Conservation (phyloP, 1,140 invertebrate genomes). For the Dufourea novaeangliae region DNA sequence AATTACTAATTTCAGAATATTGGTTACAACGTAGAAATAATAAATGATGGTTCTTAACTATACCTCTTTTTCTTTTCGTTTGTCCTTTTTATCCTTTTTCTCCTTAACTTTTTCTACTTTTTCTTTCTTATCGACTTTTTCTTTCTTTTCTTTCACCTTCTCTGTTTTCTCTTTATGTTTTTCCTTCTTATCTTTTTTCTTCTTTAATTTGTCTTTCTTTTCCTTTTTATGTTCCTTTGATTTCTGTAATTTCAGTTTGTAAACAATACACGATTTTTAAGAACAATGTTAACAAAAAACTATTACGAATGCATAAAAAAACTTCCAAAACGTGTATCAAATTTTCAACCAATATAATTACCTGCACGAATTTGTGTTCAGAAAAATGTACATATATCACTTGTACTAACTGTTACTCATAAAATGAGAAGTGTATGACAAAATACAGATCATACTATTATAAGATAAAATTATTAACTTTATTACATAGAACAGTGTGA, state of each 20-base stretch:
- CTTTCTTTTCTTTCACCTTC: slow-evolving; percentile 85
- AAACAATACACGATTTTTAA: neutral
- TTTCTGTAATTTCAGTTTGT: slow-evolving; percentile 80
- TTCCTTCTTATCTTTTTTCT: slow-evolving; percentile 90
- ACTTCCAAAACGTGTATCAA: neutral
- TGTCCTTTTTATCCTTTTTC: slow-evolving; percentile 83
- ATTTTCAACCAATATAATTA: no score
- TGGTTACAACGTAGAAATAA: neutral
- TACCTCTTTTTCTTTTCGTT: slow-evolving; percentile 83
- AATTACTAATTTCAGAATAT: neutral
- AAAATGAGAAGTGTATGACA: neutral
- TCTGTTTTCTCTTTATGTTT: slow-evolving; percentile 85
- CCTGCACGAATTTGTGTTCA: no score
- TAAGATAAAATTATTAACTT: neutral
- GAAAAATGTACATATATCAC: no score
- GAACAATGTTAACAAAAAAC: no score
- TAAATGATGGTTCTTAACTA: slow-evolving; percentile 26
- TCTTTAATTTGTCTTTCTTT: slow-evolving; percentile 87
- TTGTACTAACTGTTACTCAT: no score
- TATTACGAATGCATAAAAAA: slow-evolving; percentile 3
- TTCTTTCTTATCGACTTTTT: slow-evolving; percentile 82
- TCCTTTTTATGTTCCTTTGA: slow-evolving; percentile 87
- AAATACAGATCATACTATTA: no score
- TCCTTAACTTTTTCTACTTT: slow-evolving; percentile 84
- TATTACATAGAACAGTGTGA: neutral